phyloP scores from a whole-genome alignment of 2,797 vertebrate genomes.

The Paguma larvata region DNA sequence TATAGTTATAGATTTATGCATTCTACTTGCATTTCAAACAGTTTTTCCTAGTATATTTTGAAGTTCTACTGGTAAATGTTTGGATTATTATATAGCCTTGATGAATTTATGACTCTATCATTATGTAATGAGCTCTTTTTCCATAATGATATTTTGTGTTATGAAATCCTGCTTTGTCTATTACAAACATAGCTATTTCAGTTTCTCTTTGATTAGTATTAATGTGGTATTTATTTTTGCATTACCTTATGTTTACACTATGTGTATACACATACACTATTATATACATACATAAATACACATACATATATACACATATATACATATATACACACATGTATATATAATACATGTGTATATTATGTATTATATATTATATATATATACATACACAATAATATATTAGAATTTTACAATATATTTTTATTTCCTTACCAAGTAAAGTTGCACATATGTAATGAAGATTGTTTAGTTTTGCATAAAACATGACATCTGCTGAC shows the following conservation, averaged over 20 bases:
- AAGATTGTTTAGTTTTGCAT: constrained; percentile 11
- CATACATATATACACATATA: not conserved
- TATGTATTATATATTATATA: not conserved
- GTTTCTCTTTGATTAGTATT: not conserved
- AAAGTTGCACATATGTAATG: not conserved
- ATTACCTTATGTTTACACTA: not conserved
- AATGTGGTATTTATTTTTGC: not conserved
- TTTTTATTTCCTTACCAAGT: not conserved
- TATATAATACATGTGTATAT: not conserved
- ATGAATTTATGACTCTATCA: not conserved
- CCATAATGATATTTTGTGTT: not conserved
- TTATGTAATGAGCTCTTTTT: not conserved
- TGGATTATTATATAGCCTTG: not conserved
- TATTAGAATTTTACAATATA: not conserved
- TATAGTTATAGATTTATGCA: not conserved
- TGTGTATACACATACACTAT: not conserved
- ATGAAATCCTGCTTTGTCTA: not conserved
- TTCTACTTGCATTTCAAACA: not conserved
- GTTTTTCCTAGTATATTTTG: not conserved
- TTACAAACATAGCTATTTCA: not conserved
- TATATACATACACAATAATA: too few relatives aligned
- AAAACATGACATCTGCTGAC: not conserved
- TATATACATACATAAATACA: too few relatives aligned
- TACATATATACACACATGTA: too few relatives aligned
- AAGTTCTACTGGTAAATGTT: not conserved